phyloP scores from a whole-genome alignment of 37 sponge, comb jelly and placozoan species.

The Ianthella basta region DNA sequence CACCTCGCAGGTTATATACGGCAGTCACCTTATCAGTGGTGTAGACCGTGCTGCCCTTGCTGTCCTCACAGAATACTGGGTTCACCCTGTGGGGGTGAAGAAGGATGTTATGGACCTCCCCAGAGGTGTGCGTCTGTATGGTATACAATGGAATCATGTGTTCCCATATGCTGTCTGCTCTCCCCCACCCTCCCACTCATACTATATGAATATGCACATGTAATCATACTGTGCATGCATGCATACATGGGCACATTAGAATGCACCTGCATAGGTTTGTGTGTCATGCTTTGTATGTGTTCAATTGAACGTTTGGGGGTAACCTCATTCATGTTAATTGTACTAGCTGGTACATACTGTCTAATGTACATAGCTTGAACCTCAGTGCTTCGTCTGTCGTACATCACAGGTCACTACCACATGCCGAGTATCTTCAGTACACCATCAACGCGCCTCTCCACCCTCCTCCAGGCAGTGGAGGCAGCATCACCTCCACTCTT shows the following conservation, averaged over 20 bases:
- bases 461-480: conserved; percentile 62
- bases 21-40: conserved; percentile 50
- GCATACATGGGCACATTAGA: too few relatives aligned
- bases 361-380: neutral
- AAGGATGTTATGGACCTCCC: conserved; percentile 40
- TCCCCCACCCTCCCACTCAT: too few relatives aligned
- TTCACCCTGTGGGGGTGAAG: conserved; percentile 61
- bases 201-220: too few relatives aligned
- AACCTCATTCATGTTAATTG: too few relatives aligned
- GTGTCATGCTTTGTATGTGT: too few relatives aligned
- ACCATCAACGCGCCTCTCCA: conserved; percentile 43
- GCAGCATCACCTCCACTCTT: conserved; percentile 57
- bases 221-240: too few relatives aligned
- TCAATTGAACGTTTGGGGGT: too few relatives aligned
- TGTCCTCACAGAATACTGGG: conserved; percentile 77
- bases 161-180: too few relatives aligned
- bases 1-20: conserved; percentile 74
- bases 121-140: neutral
- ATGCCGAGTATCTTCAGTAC: conserved; percentile 60
- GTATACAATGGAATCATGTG: neutral
- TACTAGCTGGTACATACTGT: too few relatives aligned
- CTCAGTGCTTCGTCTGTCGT: too few relatives aligned
- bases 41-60: conserved; percentile 27
- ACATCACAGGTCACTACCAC: conserved; percentile 53
- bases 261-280: too few relatives aligned